phyloP scores from a whole-genome alignment of 2,888 invertebrate genomes.

The Orthosia gracilis region DNA sequence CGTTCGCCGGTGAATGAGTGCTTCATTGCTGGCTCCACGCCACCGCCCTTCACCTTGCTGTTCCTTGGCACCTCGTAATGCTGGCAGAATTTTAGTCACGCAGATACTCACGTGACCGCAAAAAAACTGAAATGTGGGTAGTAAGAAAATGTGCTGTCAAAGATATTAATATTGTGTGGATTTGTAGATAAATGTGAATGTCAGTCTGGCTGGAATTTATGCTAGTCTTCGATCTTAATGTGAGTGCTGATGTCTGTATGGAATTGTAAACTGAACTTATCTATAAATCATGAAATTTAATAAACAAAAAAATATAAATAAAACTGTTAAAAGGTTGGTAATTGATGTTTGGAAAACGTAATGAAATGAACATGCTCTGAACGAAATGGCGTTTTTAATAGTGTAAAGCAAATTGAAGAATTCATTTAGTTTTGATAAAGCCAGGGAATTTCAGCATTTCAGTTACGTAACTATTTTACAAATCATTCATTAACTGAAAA shows the following conservation, averaged over 20 bases:
- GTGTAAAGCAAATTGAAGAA: background rate
- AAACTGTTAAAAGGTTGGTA: background rate
- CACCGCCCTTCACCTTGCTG: conserved; percentile 66
- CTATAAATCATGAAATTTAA: background rate
- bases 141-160: conserved; percentile 34
- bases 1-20: conserved; percentile 31
- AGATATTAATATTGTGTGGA: conserved; percentile 34
- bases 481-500: background rate
- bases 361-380: background rate
- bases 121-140: conserved; percentile 54
- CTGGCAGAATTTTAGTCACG: conserved; percentile 38
- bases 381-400: background rate
- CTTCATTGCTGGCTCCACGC: conserved; percentile 60
- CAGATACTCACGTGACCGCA: conserved; percentile 30
- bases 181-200: conserved; percentile 29
- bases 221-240: conserved; percentile 1
- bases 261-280: background rate
- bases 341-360: background rate
- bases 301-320: background rate
- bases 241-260: background rate
- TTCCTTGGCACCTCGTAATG: conserved; percentile 50
- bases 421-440: background rate
- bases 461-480: background rate
- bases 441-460: background rate
- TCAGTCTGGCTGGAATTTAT: conserved; percentile 2